phyloP scores from a whole-genome alignment of 2,797 vertebrate genomes.

The Anabacerthia variegaticeps region DNA sequence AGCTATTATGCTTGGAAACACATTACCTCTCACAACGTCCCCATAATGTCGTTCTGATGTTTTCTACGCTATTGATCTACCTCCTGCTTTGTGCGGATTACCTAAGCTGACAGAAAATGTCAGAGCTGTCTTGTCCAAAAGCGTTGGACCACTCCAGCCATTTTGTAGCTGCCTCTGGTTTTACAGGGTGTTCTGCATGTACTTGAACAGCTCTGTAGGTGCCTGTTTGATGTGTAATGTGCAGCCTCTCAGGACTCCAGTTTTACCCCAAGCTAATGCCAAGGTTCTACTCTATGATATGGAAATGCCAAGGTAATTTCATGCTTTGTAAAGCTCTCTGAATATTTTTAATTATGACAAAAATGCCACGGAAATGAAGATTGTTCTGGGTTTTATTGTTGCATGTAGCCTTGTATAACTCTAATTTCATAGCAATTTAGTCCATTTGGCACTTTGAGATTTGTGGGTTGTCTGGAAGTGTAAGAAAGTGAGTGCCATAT shows the following conservation, averaged over 20 bases:
- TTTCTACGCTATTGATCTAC: background rate
- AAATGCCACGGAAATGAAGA: slow-evolving; percentile 40
- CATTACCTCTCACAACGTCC: background rate
- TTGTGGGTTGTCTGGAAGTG: slow-evolving; percentile 25
- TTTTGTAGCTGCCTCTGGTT: background rate
- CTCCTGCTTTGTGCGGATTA: background rate
- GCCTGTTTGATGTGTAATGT: slow-evolving; percentile 13
- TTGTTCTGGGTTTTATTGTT: slow-evolving; percentile 35
- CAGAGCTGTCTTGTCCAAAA: slow-evolving; percentile 3
- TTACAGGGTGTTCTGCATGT: background rate
- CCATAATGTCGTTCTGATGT: slow-evolving; percentile 31
- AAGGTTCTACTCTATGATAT: background rate
- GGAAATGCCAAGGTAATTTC: slow-evolving; percentile 49
- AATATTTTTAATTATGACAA: slow-evolving; percentile 54
- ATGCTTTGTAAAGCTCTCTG: slow-evolving; percentile 52
- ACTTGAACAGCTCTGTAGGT: background rate
- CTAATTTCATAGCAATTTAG: slow-evolving; percentile 52
- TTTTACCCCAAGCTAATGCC: background rate
- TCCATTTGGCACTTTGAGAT: slow-evolving; percentile 28
- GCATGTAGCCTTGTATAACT: background rate
- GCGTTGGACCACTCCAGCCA: background rate
- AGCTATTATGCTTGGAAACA: slow-evolving; percentile 10
- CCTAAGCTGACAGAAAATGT: background rate
- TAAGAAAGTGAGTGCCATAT: background rate
- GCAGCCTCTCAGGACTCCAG: background rate